phyloP scores from a whole-genome alignment of 2,888 invertebrate genomes.

The Liodrosophila aerea region DNA sequence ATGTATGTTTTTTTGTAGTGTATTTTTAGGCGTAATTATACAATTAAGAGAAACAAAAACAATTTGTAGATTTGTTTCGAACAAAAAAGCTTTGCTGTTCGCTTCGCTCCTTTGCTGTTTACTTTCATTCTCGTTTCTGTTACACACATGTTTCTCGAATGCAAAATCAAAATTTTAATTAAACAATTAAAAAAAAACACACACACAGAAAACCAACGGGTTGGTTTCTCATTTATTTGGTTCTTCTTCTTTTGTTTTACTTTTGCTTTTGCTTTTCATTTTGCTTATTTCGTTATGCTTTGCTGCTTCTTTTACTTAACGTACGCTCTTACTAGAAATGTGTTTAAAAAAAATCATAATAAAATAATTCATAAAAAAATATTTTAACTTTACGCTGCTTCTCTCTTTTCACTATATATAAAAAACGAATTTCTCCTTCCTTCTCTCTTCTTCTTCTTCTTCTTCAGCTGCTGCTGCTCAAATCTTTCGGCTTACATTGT shows the following conservation, averaged over 20 bases:
- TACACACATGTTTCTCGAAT: neutral
- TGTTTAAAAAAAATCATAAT: slow-evolving; percentile 58
- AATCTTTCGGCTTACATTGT: slow-evolving; percentile 12
- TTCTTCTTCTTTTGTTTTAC: slow-evolving; percentile 4
- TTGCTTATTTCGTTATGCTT: slow-evolving; percentile 13
- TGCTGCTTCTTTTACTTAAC: slow-evolving; percentile 49
- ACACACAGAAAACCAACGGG: slow-evolving; percentile 20
- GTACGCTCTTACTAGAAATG: slow-evolving; percentile 59
- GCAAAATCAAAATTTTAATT: slow-evolving; percentile 12
- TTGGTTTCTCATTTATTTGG: slow-evolving; percentile 21
- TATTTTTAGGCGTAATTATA: no score
- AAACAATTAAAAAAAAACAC: slow-evolving; percentile 19
- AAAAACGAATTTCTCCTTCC: slow-evolving; percentile 52
- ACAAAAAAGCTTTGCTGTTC: neutral
- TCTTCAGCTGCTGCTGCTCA: slow-evolving; percentile 5
- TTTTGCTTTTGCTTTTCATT: slow-evolving; percentile 16
- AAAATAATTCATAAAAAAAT: slow-evolving; percentile 58
- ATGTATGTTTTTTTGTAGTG: neutral
- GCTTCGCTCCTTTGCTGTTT: slow-evolving; percentile 7
- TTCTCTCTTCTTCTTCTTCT: slow-evolving; percentile 27
- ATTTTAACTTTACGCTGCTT: slow-evolving; percentile 46
- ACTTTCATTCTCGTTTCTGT: neutral
- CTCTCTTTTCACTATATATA: slow-evolving; percentile 41
- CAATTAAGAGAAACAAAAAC: no score
- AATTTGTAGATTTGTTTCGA: no score